Conservation (phyloP, 2,797 vertebrate species). For the Sphenopsis melanotis region DNA sequence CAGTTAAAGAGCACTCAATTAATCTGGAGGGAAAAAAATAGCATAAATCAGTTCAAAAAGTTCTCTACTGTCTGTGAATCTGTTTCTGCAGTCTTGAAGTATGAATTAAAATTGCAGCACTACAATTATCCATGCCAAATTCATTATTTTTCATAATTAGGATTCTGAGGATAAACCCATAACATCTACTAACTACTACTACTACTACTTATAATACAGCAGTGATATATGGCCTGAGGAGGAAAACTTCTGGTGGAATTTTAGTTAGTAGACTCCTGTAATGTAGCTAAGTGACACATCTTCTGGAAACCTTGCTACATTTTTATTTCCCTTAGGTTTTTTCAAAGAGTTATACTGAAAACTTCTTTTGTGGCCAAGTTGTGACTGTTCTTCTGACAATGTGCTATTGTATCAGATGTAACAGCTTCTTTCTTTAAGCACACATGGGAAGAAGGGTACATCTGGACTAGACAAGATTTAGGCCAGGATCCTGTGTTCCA, state of each 20-base stretch:
- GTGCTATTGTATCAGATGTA: background rate
- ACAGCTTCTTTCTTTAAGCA: background rate
- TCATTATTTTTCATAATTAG: slow-evolving; percentile 17
- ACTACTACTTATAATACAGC: background rate
- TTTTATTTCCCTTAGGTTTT: background rate
- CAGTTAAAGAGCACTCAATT: slow-evolving; percentile 23
- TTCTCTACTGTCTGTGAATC: background rate
- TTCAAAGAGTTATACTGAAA: background rate
- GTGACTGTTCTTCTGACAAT: background rate
- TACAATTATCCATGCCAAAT: background rate
- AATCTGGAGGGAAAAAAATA: background rate
- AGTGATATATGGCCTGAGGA: background rate
- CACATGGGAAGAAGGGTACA: background rate
- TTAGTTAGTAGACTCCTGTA: background rate
- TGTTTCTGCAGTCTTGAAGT: slow-evolving; percentile 3
- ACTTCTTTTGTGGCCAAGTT: background rate
- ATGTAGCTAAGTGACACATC: background rate
- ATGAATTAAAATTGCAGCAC: background rate
- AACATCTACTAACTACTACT: background rate
- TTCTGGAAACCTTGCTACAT: background rate
- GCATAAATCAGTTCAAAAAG: background rate
- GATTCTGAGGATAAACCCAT: background rate
- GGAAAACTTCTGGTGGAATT: background rate
- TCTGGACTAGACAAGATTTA: background rate
- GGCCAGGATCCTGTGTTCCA: background rate